Percentiles rank a stretch among this genome's conserved stretches.
phyloP scores from a whole-genome alignment of 2,888 invertebrate species.

The Carterocephalus palaemon region DNA sequence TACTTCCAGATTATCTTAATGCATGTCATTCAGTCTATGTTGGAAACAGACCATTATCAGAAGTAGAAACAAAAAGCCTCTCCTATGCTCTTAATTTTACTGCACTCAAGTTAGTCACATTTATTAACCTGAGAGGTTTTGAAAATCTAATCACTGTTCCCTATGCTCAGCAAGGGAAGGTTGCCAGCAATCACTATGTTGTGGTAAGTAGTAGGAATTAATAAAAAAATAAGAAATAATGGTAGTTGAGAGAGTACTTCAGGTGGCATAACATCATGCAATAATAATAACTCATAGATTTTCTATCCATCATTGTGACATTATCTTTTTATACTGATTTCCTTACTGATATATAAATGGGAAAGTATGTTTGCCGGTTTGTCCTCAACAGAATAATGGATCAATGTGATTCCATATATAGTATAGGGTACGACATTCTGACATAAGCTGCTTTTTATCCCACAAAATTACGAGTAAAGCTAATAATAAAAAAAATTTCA shows the following conservation, averaged over 20 bases:
- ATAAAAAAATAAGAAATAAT: slow-evolving; percentile 3
- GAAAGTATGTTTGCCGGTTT: too few species aligned
- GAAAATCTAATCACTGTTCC: slow-evolving; percentile 55
- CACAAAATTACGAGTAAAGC: too few species aligned
- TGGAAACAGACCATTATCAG: slow-evolving; percentile 50
- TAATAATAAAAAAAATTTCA: slow-evolving; percentile 32
- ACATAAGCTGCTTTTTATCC: too few species aligned
- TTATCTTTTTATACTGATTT: not conserved
- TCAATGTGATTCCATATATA: too few species aligned
- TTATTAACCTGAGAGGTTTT: slow-evolving; percentile 60
- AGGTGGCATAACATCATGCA: too few species aligned
- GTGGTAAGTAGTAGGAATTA: slow-evolving; percentile 44
- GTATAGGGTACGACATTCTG: too few species aligned
- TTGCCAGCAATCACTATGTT: slow-evolving; percentile 51
- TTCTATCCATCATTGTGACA: too few species aligned
- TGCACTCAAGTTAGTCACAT: slow-evolving; percentile 51
- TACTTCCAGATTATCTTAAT: slow-evolving; percentile 27
- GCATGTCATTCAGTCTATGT: slow-evolving; percentile 50
- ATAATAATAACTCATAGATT: too few species aligned
- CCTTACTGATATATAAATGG: too few species aligned
- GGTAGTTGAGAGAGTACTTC: too few species aligned
- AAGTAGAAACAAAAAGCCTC: slow-evolving; percentile 54
- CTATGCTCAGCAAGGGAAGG: slow-evolving; percentile 40
- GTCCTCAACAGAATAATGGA: too few species aligned
- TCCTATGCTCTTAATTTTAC: slow-evolving; percentile 49